phyloP scores from a whole-genome alignment of 2,888 invertebrate genomes.

The Andrena dorsata region DNA sequence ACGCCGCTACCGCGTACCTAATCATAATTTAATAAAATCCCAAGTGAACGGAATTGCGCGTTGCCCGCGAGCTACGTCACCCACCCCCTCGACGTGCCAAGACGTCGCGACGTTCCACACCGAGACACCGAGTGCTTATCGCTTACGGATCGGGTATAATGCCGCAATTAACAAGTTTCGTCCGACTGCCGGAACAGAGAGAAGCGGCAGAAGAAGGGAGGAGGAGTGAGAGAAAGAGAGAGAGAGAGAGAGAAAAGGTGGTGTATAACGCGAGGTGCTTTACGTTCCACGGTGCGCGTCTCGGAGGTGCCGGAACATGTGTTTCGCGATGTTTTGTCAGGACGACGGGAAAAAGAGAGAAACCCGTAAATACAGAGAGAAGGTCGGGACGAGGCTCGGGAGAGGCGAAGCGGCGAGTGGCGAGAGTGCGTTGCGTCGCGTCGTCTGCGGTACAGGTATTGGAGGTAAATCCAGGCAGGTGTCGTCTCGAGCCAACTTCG shows the following conservation, averaged over 20 bases:
- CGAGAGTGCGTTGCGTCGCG: constrained; percentile 1
- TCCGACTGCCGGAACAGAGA: not conserved
- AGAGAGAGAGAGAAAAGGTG: constrained; percentile 16
- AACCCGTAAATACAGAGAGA: constrained; percentile 40
- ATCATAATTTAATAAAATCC: no score
- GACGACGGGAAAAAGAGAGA: constrained; percentile 61
- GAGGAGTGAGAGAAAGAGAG: not conserved
- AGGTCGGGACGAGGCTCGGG: not conserved
- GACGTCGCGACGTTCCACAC: constrained; percentile 5
- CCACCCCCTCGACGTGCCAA: constrained; percentile 4
- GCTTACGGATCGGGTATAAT: constrained; percentile 63
- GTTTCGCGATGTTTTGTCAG: constrained; percentile 73
- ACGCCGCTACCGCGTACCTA: no score
- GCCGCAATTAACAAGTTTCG: constrained; percentile 61
- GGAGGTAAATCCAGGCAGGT: constrained; percentile 61
- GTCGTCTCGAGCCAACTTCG: constrained; percentile 53
- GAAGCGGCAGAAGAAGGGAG: not conserved
- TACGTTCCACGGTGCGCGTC: constrained; percentile 66
- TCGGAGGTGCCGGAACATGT: constrained; percentile 77
- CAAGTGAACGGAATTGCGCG: no score
- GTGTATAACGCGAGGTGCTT: constrained; percentile 51
- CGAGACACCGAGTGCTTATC: constrained; percentile 60
- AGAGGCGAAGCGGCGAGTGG: constrained; percentile 2
- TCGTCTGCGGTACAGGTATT: constrained; percentile 31
- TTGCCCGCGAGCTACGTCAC: not conserved